Evolutionary conservation across 2,113 vertebrate species (phyloP).

Genomic region (Prolemur simus): DNA sequence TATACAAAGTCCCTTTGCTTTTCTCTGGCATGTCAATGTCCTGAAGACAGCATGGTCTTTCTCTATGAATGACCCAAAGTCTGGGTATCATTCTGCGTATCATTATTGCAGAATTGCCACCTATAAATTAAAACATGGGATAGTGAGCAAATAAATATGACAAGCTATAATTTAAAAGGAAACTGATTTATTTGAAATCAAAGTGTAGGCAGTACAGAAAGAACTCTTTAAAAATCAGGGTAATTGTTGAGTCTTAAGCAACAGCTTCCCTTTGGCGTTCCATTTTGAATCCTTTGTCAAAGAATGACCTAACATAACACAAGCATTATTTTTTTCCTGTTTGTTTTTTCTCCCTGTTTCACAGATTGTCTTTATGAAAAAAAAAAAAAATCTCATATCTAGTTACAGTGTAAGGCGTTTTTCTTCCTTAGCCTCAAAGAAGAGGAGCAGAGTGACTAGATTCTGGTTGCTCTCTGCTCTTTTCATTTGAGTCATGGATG

Average conservation of each 20-base stretch:
- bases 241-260: not conserved
- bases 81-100: too few species aligned
- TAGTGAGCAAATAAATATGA: not conserved
- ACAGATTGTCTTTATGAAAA: not conserved
- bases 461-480: not conserved
- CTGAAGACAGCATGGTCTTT: not conserved
- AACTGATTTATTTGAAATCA: constrained; percentile 38
- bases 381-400: not conserved
- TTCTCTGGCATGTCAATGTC: not conserved
- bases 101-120: not conserved
- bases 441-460: not conserved
- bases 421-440: not conserved
- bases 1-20: not conserved
- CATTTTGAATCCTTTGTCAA: constrained; percentile 2
- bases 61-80: constrained; percentile 50
- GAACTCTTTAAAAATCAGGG: not conserved
- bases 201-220: not conserved
- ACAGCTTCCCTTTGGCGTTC: not conserved
- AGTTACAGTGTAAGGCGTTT: not conserved
- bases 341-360: not conserved
- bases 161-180: constrained; percentile 8
- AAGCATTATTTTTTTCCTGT: not conserved
- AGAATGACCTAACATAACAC: not conserved
- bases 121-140: constrained; percentile 40
- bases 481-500: not conserved